phyloP scores from a whole-genome alignment of 2,113 vertebrate genomes.

The Tragelaphus buxtoni region DNA sequence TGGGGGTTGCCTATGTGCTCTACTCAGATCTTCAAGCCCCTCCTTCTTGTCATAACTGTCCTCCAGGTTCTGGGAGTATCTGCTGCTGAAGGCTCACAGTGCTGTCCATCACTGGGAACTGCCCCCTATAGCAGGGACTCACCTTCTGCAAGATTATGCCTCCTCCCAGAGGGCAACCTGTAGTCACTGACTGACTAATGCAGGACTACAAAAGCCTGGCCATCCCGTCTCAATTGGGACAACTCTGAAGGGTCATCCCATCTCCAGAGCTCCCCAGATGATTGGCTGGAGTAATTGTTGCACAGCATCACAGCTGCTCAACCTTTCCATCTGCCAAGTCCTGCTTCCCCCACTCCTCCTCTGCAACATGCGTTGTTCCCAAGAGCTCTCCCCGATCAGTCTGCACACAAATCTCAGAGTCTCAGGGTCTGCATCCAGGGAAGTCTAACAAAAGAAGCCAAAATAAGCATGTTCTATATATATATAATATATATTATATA shows the following conservation, averaged over 20 bases:
- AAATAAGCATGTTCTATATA: slow-evolving; percentile 32
- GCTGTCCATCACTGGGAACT: neutral
- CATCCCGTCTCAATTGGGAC: neutral
- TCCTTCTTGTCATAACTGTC: neutral
- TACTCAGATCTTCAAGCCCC: neutral
- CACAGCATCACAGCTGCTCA: slow-evolving; percentile 23
- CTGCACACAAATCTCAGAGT: slow-evolving; percentile 16
- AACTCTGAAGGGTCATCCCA: neutral
- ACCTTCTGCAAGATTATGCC: neutral
- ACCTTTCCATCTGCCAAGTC: slow-evolving; percentile 25
- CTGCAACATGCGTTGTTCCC: slow-evolving; percentile 4
- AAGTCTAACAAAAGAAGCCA: slow-evolving; percentile 62
- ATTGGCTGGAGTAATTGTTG: neutral
- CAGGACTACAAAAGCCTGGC: neutral
- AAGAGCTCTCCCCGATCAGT: slow-evolving; percentile 21
- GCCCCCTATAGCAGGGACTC: neutral
- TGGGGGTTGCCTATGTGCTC: neutral
- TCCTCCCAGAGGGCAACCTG: neutral
- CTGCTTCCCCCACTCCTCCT: neutral
- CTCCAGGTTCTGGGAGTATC: neutral
- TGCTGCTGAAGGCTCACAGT: neutral
- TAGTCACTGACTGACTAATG: neutral
- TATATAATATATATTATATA: slow-evolving; percentile 42
- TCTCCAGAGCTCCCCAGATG: neutral
- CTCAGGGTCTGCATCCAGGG: slow-evolving; percentile 39